Base-by-base conservation (phyloP, 2,797 vertebrate species). In the Sebastes trivittatus region DNA sequence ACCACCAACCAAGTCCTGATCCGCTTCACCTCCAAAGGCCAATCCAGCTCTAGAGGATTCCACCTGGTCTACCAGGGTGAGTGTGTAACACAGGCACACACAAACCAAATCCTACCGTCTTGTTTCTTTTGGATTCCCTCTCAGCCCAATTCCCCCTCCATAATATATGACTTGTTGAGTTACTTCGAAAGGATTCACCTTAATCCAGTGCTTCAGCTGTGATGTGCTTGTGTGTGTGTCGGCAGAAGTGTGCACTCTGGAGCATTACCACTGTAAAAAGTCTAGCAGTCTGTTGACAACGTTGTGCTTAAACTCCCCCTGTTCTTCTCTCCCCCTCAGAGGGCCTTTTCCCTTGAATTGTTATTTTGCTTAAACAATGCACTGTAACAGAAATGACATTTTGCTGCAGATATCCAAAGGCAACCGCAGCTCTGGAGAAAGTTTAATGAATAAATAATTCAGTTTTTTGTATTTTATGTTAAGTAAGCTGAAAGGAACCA, bases 11-110 rank as follows among this genome's bases (percentile, higher is more conserved):
- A 99, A 95, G 96, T 99, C 88, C 95, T 99, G 76, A 97, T 99
- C 85, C 97, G 97, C 76, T 99, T 99, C 85, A 97, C 95, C 82
- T 97, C 98, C 88, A 99, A 98, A 96, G 97, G 98, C 78, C 97
- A 97, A 22, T 96, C 96, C 23, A 98, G 96, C 82, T 98, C 97
- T 69, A 97, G 93, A 94, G 98, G 98, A 36, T 99, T 99, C 91
- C 98, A 99, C 90, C 97, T 99, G 82, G 98, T 97, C 78, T 99
- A 99, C 92, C 98, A 99, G 96, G 98, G 98, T 99, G 95, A 89
- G 95, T 82, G 7, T 72, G 30, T 32, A 18, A 64, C 62, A 23
- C 20, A 36, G 6, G 1, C 55, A 63, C n/a, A 63, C 20, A 80
- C 54, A 80, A 11, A 65, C 55, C 49, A 73, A 25, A 46, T 4